Evolutionary conservation across 2,888 invertebrate genomes (phyloP).

Genomic region (Rhagium mordax): DNA sequence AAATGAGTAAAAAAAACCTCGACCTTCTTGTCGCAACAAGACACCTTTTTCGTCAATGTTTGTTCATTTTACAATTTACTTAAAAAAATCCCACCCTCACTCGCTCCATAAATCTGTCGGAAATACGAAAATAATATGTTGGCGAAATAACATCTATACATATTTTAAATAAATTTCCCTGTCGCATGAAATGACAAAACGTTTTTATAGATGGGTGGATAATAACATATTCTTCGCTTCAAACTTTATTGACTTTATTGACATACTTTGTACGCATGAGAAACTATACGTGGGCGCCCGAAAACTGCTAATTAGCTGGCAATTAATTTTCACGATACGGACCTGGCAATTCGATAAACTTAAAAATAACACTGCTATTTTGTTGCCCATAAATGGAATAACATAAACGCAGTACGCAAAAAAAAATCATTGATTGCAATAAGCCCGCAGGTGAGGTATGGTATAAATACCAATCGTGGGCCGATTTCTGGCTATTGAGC

Average conservation of each 20-base stretch:
- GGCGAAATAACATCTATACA: neutral
- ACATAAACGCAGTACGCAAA: too few relatives aligned
- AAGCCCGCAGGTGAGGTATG: too few relatives aligned
- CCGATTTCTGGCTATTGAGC: too few relatives aligned
- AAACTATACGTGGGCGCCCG: neutral
- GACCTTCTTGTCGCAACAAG: too few relatives aligned
- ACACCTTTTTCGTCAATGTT: too few relatives aligned
- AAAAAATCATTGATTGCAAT: too few relatives aligned
- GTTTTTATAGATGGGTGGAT: neutral
- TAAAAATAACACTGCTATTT: too few relatives aligned
- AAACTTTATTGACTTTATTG: neutral
- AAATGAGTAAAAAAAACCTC: too few relatives aligned
- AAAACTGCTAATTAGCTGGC: neutral
- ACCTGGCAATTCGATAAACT: too few relatives aligned
- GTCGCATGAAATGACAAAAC: neutral
- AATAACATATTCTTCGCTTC: neutral
- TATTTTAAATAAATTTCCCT: neutral
- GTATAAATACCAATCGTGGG: too few relatives aligned
- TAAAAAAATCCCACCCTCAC: neutral
- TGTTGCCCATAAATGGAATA: too few relatives aligned
- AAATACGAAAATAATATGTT: neutral
- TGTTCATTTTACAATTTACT: neutral
- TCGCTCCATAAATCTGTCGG: neutral
- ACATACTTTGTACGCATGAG: neutral
- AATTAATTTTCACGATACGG: too few relatives aligned